phyloP scores from a whole-genome alignment of 2,113 vertebrate genomes.

The Sinocyclocheilus grahami region DNA sequence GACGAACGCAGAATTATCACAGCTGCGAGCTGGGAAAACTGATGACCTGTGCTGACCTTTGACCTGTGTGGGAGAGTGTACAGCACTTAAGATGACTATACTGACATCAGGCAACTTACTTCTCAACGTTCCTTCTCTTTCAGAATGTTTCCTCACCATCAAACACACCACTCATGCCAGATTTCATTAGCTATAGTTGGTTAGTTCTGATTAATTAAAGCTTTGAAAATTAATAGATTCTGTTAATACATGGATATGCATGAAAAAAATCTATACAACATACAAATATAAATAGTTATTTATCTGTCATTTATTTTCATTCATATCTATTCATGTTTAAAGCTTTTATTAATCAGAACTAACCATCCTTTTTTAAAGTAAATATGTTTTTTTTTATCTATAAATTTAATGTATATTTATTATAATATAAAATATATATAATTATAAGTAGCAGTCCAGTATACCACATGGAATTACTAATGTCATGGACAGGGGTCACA shows the following conservation, averaged over 20 bases:
- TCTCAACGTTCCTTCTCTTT: background rate
- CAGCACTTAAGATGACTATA: constrained; percentile 26
- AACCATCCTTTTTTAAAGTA: no score
- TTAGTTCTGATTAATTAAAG: background rate
- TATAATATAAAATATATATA: background rate
- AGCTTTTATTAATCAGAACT: no score
- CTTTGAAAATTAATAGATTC: background rate
- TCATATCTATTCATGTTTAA: no score
- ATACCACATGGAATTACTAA: background rate
- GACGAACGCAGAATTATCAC: background rate
- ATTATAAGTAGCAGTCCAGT: background rate
- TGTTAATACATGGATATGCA: background rate
- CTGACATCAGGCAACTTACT: background rate
- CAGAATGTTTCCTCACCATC: background rate
- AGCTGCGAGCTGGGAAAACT: background rate
- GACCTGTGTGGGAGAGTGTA: constrained; percentile 2
- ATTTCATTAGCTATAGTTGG: background rate
- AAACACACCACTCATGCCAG: background rate
- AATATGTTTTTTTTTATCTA: no score
- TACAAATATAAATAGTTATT: no score
- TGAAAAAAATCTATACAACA: background rate
- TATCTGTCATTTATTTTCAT: no score
- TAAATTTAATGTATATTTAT: background rate
- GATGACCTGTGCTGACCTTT: constrained; percentile 24
- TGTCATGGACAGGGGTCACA: background rate